Base-by-base conservation (phyloP, 2,888 invertebrate species). In the Melanostoma scalare region DNA sequence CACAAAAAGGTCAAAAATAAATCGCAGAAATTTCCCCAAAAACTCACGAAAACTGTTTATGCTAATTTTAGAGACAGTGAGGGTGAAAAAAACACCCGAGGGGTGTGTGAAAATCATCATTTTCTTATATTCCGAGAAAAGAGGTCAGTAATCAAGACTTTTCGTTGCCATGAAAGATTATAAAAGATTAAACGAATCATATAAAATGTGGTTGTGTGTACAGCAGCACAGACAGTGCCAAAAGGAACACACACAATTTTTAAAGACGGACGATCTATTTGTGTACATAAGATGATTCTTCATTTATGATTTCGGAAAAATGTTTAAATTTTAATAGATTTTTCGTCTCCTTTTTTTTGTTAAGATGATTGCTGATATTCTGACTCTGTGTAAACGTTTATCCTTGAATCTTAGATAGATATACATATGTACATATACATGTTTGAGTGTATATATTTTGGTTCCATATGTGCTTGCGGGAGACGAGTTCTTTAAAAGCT, bases 61-160 rank as follows among this genome's bases (percentile, higher is more conserved):
- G 73, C 56, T 73, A 65, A 78, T 65, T 73, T 53, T 77, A 78
- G 76, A 76, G 55, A 63, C 35, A 42, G 36, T 42, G 40, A 31
- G 44, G 33, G 48, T 44, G 55, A 33, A 36, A 48, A 38, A 63
- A 30, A 31, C n/a, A 48, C 38, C 10, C 8, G 9, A 5, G 61
- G 35, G 31, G 40, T 44, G 35, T 10, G 44, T 30, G 33, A n/a
- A 63, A 48, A 65, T 30, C 30, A 8, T 71, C 36, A 56, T 61
- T 76, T 68, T 72, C 9, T 31, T 75, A 40, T 63, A 63, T 77
- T 63, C 63, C 9, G 6, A 60, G 52, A 81, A 82, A 82, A 82
- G 82, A 82, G 82, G 82, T 82, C 82, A 82, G 82, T 78, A 82
- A 82, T 82, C 82, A 78, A 78, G 78, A 78, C 53, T 78, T 73